Conservation (phyloP, 2,113 vertebrate species). For the Hydrochoerus hydrochaeris region DNA sequence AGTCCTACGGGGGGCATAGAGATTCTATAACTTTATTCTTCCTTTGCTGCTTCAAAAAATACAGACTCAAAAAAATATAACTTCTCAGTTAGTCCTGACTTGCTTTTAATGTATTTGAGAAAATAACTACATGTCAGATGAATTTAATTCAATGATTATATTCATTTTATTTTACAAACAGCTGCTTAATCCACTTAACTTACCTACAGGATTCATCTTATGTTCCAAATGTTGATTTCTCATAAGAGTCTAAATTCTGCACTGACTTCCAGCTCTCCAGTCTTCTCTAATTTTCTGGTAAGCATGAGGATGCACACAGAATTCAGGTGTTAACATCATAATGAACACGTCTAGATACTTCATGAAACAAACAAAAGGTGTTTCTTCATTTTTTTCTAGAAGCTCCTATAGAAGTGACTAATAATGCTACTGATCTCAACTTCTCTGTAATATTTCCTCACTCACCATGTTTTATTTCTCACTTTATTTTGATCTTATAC, state of each 20-base stretch:
- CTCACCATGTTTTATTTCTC: background rate
- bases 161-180: constrained; percentile 64
- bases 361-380: background rate
- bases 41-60: constrained; percentile 30
- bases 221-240: constrained; percentile 30
- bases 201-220: background rate
- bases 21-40: constrained; percentile 3
- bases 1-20: background rate
- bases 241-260: background rate
- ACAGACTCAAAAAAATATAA: background rate
- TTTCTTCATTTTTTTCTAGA: constrained; percentile 16
- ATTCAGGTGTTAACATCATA: background rate
- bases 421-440: background rate
- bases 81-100: background rate
- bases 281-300: constrained; percentile 13
- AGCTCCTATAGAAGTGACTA: background rate
- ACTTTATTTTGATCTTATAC: background rate
- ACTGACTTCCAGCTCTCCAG: constrained; percentile 11
- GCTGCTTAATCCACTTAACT: constrained; percentile 24
- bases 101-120: constrained; percentile 49
- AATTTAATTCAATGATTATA: constrained; percentile 42
- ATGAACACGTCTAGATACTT: background rate
- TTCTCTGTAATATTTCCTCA: background rate
- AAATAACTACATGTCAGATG: constrained; percentile 45
- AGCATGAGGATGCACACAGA: background rate